Evolutionary conservation across 2,888 invertebrate genomes (phyloP), one percentile per base, ranked within the genome.

Genomic region (Thelaira solivaga): DNA sequence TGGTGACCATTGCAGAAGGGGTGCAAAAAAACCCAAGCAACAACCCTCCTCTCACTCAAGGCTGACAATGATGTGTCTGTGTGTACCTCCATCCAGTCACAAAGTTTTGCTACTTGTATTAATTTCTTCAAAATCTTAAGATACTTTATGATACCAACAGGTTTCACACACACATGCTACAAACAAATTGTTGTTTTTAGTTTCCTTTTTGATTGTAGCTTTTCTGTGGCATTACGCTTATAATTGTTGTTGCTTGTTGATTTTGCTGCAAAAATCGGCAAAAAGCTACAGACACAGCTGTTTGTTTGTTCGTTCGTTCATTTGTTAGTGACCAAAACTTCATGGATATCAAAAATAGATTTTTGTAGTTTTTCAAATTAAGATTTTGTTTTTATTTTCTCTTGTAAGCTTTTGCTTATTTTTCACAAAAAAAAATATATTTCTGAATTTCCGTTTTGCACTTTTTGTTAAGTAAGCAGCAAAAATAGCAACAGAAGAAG

Each of bases 121-220:
- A 74, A 69, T 72, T 80, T 74, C 65, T 79, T 73, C 53, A 61
- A 64, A 51, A 76, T 80, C 64, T 71, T 62, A 47, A 71, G 51
- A 77, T 73, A 68, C 84, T 83, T 86, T 87, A 85, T 85, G 85
- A 87, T 88, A 81, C 83, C 83, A 88, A 88, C 87, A 88, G 87
- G 87, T 87, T 87, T 87, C 47, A n/a, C n/a, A n/a, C n/a, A n/a
- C n/a, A n/a, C n/a, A n/a, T n/a, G n/a, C n/a, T n/a, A n/a, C n/a
- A n/a, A n/a, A n/a, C n/a, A n/a, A n/a, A n/a, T 29, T 84, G 80
- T 72, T 31, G 65, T 65, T 69, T 64, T 34, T 22, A 41, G 29
- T 47, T 55, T 41, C 24, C 61, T 65, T 71, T 69, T 59, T 59
- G 67, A 71, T 74, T 69, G 80, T 81, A 74, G 82, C 76, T 73